Conservation (phyloP, 2,113 vertebrate genomes). For the Anseranas semipalmata region DNA sequence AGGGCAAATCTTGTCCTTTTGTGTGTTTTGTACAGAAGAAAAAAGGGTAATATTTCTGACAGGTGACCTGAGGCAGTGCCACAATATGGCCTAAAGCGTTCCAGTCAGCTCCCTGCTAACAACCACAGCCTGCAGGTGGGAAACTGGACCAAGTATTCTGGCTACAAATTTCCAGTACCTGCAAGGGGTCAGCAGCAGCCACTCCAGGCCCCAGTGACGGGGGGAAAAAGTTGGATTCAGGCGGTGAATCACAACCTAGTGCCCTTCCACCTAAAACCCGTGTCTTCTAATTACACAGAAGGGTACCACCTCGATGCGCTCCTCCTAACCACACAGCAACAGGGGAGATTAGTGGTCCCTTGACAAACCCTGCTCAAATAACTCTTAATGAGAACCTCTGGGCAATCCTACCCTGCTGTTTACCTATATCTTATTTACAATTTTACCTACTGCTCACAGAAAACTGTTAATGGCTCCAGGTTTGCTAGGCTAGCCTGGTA, state of each 20-base stretch:
- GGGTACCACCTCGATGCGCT: not conserved
- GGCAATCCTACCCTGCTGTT: not conserved
- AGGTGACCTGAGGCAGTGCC: not conserved
- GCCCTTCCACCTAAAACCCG: not conserved
- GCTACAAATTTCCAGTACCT: not conserved
- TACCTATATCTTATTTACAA: not conserved
- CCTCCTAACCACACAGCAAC: not conserved
- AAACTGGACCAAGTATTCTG: not conserved
- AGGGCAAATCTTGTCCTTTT: not conserved
- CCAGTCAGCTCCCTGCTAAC: not conserved
- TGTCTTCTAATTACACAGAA: rapidly evolving
- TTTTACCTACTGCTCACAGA: not conserved
- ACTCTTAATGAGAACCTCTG: not conserved
- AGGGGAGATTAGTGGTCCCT: not conserved
- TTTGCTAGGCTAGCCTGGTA: not conserved
- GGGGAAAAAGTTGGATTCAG: not conserved
- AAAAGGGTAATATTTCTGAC: not conserved
- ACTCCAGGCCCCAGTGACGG: not conserved
- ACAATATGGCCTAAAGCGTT: not conserved
- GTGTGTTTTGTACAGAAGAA: not conserved
- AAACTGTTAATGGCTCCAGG: not conserved
- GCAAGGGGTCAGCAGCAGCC: not conserved
- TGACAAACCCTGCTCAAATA: not conserved
- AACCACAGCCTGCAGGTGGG: not conserved
- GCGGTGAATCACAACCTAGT: not conserved